phyloP scores from a whole-genome alignment of 1,140 invertebrate genomes.

The Mylabris phalerata region DNA sequence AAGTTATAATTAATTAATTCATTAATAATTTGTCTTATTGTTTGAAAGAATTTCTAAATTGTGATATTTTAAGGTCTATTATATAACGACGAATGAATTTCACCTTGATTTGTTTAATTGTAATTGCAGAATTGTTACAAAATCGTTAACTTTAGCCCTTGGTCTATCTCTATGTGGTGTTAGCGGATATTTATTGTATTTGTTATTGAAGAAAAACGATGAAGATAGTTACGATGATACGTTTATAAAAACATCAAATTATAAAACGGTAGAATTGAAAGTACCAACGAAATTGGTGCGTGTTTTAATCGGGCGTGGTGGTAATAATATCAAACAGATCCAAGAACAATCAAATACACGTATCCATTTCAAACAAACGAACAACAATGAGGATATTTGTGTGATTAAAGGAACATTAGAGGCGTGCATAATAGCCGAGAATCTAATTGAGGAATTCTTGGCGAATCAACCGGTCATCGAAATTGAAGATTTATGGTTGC shows the following conservation, averaged over 20 bases:
- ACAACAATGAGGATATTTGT: conserved; percentile 51
- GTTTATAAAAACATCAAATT: conserved; percentile 31
- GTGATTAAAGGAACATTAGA: conserved; percentile 58
- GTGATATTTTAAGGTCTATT: too few relatives aligned
- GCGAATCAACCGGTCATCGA: conserved; percentile 58
- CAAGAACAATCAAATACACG: conserved; percentile 60
- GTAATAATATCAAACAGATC: conserved; percentile 61
- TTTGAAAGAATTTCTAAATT: too few relatives aligned
- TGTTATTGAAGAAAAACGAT: conserved; percentile 41
- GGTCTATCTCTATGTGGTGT: conserved; percentile 44
- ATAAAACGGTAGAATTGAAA: conserved; percentile 40
- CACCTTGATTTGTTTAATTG: not conserved
- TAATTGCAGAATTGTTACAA: conserved; percentile 22
- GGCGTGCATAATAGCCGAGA: conserved; percentile 58
- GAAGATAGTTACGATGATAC: conserved; percentile 31
- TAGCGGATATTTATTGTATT: conserved; percentile 42
- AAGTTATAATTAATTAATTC: too few relatives aligned
- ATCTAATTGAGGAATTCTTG: conserved; percentile 64
- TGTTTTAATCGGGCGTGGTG: conserved; percentile 55
- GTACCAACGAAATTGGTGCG: conserved; percentile 46
- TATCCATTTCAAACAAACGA: conserved; percentile 56
- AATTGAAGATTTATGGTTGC: conserved; percentile 57
- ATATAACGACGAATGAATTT: too few relatives aligned
- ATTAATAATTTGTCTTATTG: too few relatives aligned
- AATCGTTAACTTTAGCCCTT: conserved; percentile 31